Percentiles rank a stretch among this genome's conserved stretches.
phyloP scores from a whole-genome alignment of 2,113 vertebrate species.

The Phoxinus phoxinus region DNA sequence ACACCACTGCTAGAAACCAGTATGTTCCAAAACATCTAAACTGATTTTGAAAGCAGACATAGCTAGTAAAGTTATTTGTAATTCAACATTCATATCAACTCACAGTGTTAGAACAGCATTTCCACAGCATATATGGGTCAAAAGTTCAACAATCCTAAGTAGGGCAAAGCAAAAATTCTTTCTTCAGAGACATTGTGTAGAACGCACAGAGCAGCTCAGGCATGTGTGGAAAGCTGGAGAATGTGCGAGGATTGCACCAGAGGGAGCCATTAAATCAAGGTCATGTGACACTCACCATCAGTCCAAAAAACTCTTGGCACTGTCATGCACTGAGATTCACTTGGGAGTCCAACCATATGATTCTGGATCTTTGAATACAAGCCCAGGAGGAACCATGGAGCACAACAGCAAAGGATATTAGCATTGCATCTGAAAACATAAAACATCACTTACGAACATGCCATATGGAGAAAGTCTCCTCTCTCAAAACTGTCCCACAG shows the following conservation, averaged over 20 bases:
- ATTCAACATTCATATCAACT: background rate
- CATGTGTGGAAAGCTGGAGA: constrained; percentile 40
- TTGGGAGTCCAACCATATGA: background rate
- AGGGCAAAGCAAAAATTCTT: constrained; percentile 24
- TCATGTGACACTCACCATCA: constrained; percentile 28
- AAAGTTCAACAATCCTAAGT: constrained; percentile 3
- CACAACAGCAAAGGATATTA: background rate
- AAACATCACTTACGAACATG: background rate
- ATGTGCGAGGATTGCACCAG: constrained; percentile 30
- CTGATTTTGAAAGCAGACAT: background rate
- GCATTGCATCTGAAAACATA: background rate
- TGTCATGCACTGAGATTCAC: constrained; percentile 10
- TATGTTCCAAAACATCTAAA: background rate
- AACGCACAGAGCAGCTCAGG: constrained; percentile 31
- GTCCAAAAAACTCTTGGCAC: constrained; percentile 33
- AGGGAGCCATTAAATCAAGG: constrained; percentile 30
- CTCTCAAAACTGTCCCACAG: background rate
- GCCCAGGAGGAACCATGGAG: background rate
- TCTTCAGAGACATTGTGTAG: background rate
- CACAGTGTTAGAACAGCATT: background rate
- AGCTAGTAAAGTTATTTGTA: background rate
- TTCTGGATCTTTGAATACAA: constrained; percentile 26
- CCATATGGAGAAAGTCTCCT: constrained; percentile 9
- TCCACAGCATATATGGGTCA: background rate
- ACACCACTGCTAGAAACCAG: background rate